Evolutionary conservation across 2,797 vertebrate genomes (phyloP).

Genomic region (Salarias fasciatus): DNA sequence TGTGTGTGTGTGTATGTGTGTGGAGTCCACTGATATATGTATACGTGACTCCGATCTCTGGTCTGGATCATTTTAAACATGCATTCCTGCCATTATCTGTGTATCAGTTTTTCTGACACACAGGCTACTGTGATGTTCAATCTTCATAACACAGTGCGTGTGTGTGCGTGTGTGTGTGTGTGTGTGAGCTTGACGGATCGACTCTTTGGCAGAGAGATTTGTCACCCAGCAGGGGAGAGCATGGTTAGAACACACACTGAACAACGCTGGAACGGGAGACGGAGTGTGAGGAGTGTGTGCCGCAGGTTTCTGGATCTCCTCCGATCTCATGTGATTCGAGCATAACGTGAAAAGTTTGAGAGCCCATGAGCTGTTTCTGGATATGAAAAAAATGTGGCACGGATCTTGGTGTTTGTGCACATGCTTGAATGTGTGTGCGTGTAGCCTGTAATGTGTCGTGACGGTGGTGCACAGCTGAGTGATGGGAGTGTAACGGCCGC

Average conservation of each 20-base stretch:
- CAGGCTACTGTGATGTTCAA: conserved; percentile 57
- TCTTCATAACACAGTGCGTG: conserved; percentile 31
- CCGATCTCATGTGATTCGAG: too few relatives aligned
- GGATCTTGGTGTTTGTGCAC: background rate
- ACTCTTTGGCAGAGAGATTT: conserved; percentile 66
- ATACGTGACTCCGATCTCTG: background rate
- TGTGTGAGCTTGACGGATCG: conserved; percentile 52
- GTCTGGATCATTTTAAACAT: conserved; percentile 53
- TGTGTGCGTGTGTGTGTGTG: conserved; percentile 12
- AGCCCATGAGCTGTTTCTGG: too few relatives aligned
- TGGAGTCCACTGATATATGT: conserved; percentile 3
- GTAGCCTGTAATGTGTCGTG: conserved; percentile 25
- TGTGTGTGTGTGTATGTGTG: conserved; percentile 26
- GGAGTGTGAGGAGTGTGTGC: conserved; percentile 23
- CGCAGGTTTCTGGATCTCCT: conserved; percentile 13
- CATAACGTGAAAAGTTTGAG: too few relatives aligned
- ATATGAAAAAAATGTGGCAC: too few relatives aligned
- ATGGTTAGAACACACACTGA: conserved; percentile 40
- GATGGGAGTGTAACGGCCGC: conserved; percentile 5
- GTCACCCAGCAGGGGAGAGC: conserved; percentile 63
- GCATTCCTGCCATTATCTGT: conserved; percentile 48
- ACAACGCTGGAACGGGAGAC: conserved; percentile 44
- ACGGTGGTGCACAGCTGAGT: background rate
- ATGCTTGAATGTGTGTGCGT: conserved; percentile 3
- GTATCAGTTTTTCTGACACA: conserved; percentile 42